Evolutionary conservation across 2,888 invertebrate species (phyloP).

Genomic region (Tridacna crocea): DNA sequence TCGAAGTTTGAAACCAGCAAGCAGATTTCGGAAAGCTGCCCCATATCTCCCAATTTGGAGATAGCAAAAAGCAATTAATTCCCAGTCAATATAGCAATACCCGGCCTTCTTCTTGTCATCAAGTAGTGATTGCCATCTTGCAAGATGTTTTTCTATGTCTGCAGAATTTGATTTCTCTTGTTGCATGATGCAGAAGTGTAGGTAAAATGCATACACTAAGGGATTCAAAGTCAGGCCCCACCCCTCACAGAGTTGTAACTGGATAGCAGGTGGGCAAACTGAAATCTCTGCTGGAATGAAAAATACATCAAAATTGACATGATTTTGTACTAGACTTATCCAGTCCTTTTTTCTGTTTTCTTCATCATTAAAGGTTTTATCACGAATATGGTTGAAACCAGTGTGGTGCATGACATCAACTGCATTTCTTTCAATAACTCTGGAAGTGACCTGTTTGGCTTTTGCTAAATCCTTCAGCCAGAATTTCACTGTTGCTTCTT

Average conservation of each 20-base stretch:
- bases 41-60: too few relatives aligned
- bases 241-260: constrained; percentile 14
- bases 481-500: constrained; percentile 8
- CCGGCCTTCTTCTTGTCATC: constrained; percentile 9
- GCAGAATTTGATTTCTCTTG: background rate
- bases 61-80: constrained; percentile 8
- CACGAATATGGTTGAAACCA: background rate
- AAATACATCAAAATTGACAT: constrained; percentile 20
- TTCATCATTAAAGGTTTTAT: background rate
- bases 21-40: background rate
- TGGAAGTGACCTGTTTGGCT: background rate
- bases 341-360: constrained; percentile 5
- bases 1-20: background rate
- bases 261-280: constrained; percentile 14
- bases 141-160: background rate
- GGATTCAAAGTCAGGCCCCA: background rate
- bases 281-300: constrained; percentile 7
- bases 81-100: background rate
- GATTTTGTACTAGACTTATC: background rate
- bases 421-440: constrained; percentile 4
- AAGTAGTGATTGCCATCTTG: background rate
- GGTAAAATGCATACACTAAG: constrained; percentile 15
- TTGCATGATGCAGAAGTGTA: constrained; percentile 15
- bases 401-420: background rate
- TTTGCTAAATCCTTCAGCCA: background rate